These are phyloP conservation scores for Cylas formicarius DNA, from an alignment of 1,140 invertebrate genomes.

Conservation along the genomic window DNA sequence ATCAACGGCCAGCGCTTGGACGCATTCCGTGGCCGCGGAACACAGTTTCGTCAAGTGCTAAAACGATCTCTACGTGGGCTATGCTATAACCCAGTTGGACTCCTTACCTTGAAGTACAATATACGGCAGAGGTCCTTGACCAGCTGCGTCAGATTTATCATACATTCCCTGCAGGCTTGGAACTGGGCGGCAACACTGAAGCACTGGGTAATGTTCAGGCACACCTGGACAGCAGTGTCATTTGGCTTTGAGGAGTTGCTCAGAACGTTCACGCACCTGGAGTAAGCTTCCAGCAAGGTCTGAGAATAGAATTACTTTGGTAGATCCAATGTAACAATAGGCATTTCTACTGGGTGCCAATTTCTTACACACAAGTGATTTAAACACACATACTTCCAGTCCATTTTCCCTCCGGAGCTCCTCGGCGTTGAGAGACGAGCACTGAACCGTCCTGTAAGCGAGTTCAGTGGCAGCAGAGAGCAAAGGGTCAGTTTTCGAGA, in stretches of 20 bases:
- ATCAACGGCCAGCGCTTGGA: slow-evolving; percentile 74
- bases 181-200: slow-evolving; percentile 94
- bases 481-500: slow-evolving; percentile 80
- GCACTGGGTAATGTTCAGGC: slow-evolving; percentile 83
- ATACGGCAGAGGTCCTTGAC: slow-evolving; percentile 84
- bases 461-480: slow-evolving; percentile 88
- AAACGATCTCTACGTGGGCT: slow-evolving; percentile 19
- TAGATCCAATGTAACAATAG: neutral
- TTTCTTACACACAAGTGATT: neutral
- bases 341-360: neutral
- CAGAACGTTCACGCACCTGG: slow-evolving; percentile 84
- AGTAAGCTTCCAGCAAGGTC: slow-evolving; percentile 80
- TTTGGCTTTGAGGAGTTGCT: slow-evolving; percentile 67
- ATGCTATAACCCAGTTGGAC: slow-evolving; percentile 3
- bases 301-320: slow-evolving; percentile 33
- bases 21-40: slow-evolving; percentile 75
- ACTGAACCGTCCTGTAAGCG: slow-evolving; percentile 92
- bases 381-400: slow-evolving; percentile 57
- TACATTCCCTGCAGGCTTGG: slow-evolving; percentile 78
- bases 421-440: slow-evolving; percentile 95
- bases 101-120: slow-evolving; percentile 76
- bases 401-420: slow-evolving; percentile 91
- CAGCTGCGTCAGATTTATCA: slow-evolving; percentile 79
- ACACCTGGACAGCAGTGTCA: slow-evolving; percentile 88
- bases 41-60: slow-evolving; percentile 75